Conservation (phyloP, 2,797 vertebrate species). For the Microctenopoma lineatum region DNA sequence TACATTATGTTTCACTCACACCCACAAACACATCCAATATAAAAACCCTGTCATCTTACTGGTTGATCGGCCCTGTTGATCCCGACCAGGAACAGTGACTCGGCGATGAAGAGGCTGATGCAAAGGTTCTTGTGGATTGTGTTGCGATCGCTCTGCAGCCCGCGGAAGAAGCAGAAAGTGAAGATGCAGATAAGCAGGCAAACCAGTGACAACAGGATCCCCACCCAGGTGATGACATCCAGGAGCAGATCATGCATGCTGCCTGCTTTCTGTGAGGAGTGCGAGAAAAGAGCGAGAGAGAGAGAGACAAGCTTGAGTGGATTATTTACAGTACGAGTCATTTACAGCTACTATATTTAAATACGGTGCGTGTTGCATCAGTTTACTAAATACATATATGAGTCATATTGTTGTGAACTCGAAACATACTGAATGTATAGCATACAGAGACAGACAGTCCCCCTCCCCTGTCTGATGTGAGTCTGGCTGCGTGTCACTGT, state of each 20-base stretch:
- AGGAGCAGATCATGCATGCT: slow-evolving; percentile 94
- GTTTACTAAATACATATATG: slow-evolving; percentile 22
- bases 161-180: slow-evolving; percentile 99
- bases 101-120: slow-evolving; percentile 96
- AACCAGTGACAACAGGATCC: slow-evolving; percentile 95
- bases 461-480: slow-evolving; percentile 44
- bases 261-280: slow-evolving; percentile 86
- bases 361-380: slow-evolving; percentile 15
- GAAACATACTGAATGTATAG: slow-evolving; percentile 32
- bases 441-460: slow-evolving; percentile 1
- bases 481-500: slow-evolving; percentile 59
- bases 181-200: slow-evolving; percentile 99
- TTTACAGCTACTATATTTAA: slow-evolving; percentile 1
- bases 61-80: slow-evolving; percentile 98
- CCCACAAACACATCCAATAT: neutral
- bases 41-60: slow-evolving; percentile 79
- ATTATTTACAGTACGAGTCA: neutral
- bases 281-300: slow-evolving; percentile 5
- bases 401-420: slow-evolving; percentile 38
- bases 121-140: slow-evolving; percentile 99
- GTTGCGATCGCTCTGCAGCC: slow-evolving; percentile 96
- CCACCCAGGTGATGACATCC: slow-evolving; percentile 98
- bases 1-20: neutral
- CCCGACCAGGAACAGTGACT: slow-evolving; percentile 95
- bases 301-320: slow-evolving; percentile 8